phyloP scores from a whole-genome alignment of 1,140 invertebrate genomes.

The Zophobas atratus region DNA sequence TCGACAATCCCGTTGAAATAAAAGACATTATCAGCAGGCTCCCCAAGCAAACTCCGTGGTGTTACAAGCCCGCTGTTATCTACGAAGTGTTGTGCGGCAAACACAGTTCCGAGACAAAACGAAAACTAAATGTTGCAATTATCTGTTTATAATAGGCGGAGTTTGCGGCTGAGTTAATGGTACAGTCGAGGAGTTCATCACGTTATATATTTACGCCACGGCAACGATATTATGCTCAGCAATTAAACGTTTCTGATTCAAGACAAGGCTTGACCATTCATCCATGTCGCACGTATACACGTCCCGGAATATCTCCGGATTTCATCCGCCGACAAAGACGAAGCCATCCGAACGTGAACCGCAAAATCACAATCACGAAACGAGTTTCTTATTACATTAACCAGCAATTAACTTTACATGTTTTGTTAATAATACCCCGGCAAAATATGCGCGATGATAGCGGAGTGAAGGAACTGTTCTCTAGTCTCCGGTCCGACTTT shows the following conservation, averaged over 20 bases:
- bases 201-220: slow-evolving; percentile 47
- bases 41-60: slow-evolving; percentile 7
- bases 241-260: slow-evolving; percentile 47
- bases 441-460: slow-evolving; percentile 30
- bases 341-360: slow-evolving; percentile 46
- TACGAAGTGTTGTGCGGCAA: slow-evolving; percentile 30
- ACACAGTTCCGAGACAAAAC: slow-evolving; percentile 47
- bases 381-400: slow-evolving; percentile 58
- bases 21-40: slow-evolving; percentile 37
- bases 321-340: slow-evolving; percentile 49
- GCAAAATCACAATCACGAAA: slow-evolving; percentile 56
- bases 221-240: slow-evolving; percentile 42
- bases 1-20: slow-evolving; percentile 20
- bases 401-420: slow-evolving; percentile 57
- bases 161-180: slow-evolving; percentile 48
- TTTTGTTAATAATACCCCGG: slow-evolving; percentile 48
- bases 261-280: slow-evolving; percentile 43
- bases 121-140: slow-evolving; percentile 54
- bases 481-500: not conserved
- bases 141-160: slow-evolving; percentile 53
- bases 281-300: slow-evolving; percentile 43
- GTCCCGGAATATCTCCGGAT: slow-evolving; percentile 33
- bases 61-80: slow-evolving; percentile 20
- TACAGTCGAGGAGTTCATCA: slow-evolving; percentile 44
- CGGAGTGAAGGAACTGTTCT: not conserved